Conservation (phyloP, 92 coral and sea anemone species). For the Phenganax subtilis region DNA sequence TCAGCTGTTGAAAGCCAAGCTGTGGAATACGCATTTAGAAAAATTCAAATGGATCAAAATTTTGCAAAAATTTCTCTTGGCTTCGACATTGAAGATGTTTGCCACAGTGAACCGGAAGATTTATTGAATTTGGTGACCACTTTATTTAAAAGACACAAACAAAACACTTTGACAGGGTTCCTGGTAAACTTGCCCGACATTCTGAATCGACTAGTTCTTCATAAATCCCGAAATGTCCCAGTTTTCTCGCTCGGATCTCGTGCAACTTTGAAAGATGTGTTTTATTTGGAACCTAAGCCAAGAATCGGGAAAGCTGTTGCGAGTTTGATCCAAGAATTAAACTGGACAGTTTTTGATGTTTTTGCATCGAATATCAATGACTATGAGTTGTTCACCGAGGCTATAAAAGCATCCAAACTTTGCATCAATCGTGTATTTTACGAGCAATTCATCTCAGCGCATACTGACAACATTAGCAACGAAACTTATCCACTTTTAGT, state of each 20-base stretch:
- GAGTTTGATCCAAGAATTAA: constrained; percentile 11
- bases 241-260: background rate
- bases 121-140: background rate
- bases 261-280: background rate
- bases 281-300: constrained; percentile 15
- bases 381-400: constrained; percentile 16
- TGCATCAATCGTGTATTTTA: constrained; percentile 20
- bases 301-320: constrained; percentile 14
- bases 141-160: background rate
- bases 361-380: background rate
- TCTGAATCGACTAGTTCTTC: background rate
- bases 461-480: background rate
- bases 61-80: background rate
- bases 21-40: background rate
- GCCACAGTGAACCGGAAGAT: background rate
- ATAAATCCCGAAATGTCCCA: constrained; percentile 5
- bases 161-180: background rate
- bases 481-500: constrained; percentile 23
- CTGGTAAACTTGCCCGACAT: constrained; percentile 6
- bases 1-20: constrained; percentile 28
- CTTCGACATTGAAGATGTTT: constrained; percentile 9
- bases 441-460: background rate
- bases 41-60: constrained; percentile 3
- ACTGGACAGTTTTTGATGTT: constrained; percentile 35
- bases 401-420: background rate